Base-by-base conservation (phyloP, 2,797 vertebrate species). In the Poeciliopsis gracilis region DNA sequence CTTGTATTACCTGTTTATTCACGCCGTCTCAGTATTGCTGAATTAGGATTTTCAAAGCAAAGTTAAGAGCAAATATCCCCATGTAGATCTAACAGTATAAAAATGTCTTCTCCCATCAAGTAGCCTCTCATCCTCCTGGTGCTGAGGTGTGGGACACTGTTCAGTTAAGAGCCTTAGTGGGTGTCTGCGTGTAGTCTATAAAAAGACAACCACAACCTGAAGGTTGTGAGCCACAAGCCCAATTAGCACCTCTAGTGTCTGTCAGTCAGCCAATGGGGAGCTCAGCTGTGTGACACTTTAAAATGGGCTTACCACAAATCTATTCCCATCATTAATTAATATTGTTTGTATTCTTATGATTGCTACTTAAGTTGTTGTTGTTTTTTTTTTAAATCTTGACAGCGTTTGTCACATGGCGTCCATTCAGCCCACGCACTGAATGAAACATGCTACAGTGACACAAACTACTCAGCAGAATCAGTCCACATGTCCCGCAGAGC, bases 171-270 rank as follows among this genome's bases (percentile, higher is more conserved):
- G 59, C 78, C 82, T 77, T 89, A 89, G 90, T 88, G 82, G 78
- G 80, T 43, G 69, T 88, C 89, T 87, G 88, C 77, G 84, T 85
- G 74, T 43, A 1, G 55, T 80, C 87, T 89, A 90, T 86, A 84
- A 89, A 90, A 89, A 92, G 87, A 86, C 85, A 20, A 55, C 0
- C 55, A 38, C 76, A 77, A 53, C 57, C 73, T 76, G 30, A 10
- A 73, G 86, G 86, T 53, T 69, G 76, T 57, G 61, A 77, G 77
- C 43, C 80, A 38, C 61, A 38, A 66, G 33, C 36, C 63, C 82
- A 76, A 63, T 74, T 78, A 78, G 15, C 18, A 25, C 10, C 18
- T 51, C 30, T 2, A 73, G 28, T 11, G 45, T 36, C 28, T 25
- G 47, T 53, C 46, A 41, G 63, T 25, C 63, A 67, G 36, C 36